Conservation (phyloP, 1,140 invertebrate genomes). For the Tetramorium parvispinum region DNA sequence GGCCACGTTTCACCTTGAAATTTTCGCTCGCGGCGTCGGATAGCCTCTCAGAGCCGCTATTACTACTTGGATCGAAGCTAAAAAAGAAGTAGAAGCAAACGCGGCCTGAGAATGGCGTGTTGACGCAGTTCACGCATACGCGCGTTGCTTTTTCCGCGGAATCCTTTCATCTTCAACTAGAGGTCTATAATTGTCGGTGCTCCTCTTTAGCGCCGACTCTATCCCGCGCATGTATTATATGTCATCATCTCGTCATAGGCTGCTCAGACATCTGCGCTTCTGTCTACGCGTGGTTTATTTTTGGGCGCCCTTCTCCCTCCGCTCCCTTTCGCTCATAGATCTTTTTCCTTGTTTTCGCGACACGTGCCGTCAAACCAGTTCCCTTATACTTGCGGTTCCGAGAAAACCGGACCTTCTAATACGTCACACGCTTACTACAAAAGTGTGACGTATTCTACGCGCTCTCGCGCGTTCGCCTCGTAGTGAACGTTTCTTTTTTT, state of each 20-base stretch:
- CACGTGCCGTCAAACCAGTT: slow-evolving; percentile 58
- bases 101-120: neutral
- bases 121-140: neutral
- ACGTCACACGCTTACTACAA: slow-evolving; percentile 37
- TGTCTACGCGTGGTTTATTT: slow-evolving; percentile 44
- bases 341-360: slow-evolving; percentile 44
- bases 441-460: slow-evolving; percentile 37
- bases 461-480: neutral
- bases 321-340: neutral
- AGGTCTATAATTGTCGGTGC: slow-evolving; percentile 20
- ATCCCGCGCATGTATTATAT: neutral
- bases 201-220: slow-evolving; percentile 1
- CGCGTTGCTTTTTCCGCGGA: neutral
- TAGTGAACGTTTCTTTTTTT: neutral
- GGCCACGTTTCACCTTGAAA: slow-evolving; percentile 17
- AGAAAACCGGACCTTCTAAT: slow-evolving; percentile 44
- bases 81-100: neutral
- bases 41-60: neutral
- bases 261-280: slow-evolving; percentile 29
- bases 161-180: neutral
- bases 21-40: neutral
- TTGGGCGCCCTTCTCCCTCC: neutral
- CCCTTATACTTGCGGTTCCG: slow-evolving; percentile 5
- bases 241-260: slow-evolving; percentile 39
- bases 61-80: neutral